Conservation (phyloP, 2,888 invertebrate species). For the Tanypteryx hageni region DNA sequence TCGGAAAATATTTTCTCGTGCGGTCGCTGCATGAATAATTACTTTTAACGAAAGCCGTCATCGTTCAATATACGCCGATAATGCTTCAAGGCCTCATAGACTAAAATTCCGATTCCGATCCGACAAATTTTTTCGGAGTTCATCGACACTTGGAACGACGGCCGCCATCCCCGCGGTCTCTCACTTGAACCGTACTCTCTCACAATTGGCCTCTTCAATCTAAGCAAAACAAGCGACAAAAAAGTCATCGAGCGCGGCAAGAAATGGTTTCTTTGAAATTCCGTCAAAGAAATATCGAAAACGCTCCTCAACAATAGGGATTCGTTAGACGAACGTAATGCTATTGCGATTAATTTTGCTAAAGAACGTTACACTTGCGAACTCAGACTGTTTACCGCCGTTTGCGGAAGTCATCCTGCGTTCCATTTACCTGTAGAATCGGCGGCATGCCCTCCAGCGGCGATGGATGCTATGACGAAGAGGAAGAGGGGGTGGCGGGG, state of each 20-base stretch:
- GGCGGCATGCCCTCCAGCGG: neutral
- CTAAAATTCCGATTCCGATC: too few relatives aligned
- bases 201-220: neutral
- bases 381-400: too few relatives aligned
- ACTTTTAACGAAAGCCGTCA: neutral
- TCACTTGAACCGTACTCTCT: neutral
- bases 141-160: neutral
- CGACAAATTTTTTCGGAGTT: neutral
- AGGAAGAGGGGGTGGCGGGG: neutral
- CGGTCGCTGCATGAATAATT: neutral
- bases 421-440: conserved; percentile 33
- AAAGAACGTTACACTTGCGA: too few relatives aligned
- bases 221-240: neutral
- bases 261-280: neutral
- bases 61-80: neutral
- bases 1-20: too few relatives aligned
- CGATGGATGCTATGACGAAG: neutral
- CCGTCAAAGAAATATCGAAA: neutral
- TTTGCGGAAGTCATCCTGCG: too few relatives aligned
- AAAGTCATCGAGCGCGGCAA: neutral
- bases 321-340: too few relatives aligned
- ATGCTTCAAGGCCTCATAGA: neutral
- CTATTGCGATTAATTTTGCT: too few relatives aligned
- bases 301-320: neutral
- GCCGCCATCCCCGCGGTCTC: neutral